Conservation (phyloP, 2,888 invertebrate genomes). For the Stegana nigrithorax region DNA sequence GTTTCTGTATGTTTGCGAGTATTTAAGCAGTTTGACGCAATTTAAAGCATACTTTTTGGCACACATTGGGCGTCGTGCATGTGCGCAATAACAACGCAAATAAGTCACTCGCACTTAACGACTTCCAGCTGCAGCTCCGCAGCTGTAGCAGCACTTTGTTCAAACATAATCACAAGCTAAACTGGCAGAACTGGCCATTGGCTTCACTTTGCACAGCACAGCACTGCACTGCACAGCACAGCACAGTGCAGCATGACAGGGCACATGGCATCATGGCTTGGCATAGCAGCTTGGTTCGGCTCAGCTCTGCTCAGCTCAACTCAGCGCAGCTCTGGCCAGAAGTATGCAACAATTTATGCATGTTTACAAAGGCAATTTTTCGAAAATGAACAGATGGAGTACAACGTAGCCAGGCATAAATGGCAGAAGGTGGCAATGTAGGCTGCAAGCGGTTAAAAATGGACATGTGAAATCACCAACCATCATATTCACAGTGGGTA, state of each 20-base stretch:
- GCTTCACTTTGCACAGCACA: too few relatives aligned
- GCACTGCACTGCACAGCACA: slow-evolving; percentile 20
- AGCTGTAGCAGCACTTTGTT: slow-evolving; percentile 10
- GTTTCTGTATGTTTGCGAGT: background rate
- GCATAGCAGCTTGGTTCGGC: too few relatives aligned
- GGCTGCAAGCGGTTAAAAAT: background rate
- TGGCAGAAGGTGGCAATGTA: background rate
- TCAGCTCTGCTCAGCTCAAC: background rate
- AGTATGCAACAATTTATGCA: slow-evolving; percentile 59
- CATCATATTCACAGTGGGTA: too few relatives aligned
- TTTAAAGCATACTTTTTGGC: slow-evolving; percentile 3
- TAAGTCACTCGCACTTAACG: slow-evolving; percentile 19
- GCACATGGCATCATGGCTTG: too few relatives aligned
- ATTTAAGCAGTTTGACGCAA: too few relatives aligned
- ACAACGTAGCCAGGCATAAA: background rate
- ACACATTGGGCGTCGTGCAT: background rate
- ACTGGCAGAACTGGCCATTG: too few relatives aligned
- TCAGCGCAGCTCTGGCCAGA: slow-evolving; percentile 30
- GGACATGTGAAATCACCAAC: too few relatives aligned
- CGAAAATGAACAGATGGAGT: slow-evolving; percentile 5
- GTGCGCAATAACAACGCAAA: slow-evolving; percentile 9
- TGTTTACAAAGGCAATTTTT: slow-evolving; percentile 53
- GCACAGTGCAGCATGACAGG: slow-evolving; percentile 59
- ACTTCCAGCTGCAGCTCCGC: slow-evolving; percentile 14
- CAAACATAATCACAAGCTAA: slow-evolving; percentile 59